A percentile compares a stretch with the other conserved stretches of the same genome.
Evolutionary conservation across 64 coral and sea anemone species (phyloP).

Genomic region (Pocillopora verrucosa): DNA sequence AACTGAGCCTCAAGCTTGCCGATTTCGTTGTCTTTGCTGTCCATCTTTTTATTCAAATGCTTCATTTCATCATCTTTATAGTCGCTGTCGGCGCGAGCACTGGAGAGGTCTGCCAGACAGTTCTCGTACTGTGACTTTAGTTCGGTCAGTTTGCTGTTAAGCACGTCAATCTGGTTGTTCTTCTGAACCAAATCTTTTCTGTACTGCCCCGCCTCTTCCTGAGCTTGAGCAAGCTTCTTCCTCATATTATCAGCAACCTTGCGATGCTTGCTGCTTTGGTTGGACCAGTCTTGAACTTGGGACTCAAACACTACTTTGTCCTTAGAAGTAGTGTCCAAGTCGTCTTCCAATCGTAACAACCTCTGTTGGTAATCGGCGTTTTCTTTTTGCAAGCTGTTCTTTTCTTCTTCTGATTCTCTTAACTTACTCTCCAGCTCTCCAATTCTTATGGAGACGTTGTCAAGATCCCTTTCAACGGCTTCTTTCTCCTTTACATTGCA

Average conservation of each 20-base stretch:
- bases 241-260: not conserved
- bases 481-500: slow-evolving; percentile 60
- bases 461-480: slow-evolving; percentile 5
- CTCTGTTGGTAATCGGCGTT: slow-evolving; percentile 18
- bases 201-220: slow-evolving; percentile 32
- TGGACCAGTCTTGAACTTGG: slow-evolving; percentile 26
- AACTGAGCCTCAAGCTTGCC: slow-evolving; percentile 35
- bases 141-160: slow-evolving; percentile 10
- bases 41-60: slow-evolving; percentile 20
- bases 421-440: slow-evolving; percentile 55
- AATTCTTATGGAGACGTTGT: not conserved
- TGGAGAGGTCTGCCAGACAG: slow-evolving; percentile 2
- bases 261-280: slow-evolving; percentile 17
- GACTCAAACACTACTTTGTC: slow-evolving; percentile 33
- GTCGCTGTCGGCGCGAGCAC: not conserved
- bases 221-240: slow-evolving; percentile 38
- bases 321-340: slow-evolving; percentile 5
- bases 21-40: slow-evolving; percentile 33
- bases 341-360: slow-evolving; percentile 26
- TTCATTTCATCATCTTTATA: slow-evolving; percentile 39
- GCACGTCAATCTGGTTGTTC: slow-evolving; percentile 35
- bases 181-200: slow-evolving; percentile 24
- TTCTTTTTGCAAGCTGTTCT: slow-evolving; percentile 8
- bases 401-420: slow-evolving; percentile 43
- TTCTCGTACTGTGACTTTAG: slow-evolving; percentile 31